These are phyloP conservation scores for Yponomeuta cagnagella DNA, from an alignment of 2,888 invertebrate species.

Conservation along the genomic window DNA sequence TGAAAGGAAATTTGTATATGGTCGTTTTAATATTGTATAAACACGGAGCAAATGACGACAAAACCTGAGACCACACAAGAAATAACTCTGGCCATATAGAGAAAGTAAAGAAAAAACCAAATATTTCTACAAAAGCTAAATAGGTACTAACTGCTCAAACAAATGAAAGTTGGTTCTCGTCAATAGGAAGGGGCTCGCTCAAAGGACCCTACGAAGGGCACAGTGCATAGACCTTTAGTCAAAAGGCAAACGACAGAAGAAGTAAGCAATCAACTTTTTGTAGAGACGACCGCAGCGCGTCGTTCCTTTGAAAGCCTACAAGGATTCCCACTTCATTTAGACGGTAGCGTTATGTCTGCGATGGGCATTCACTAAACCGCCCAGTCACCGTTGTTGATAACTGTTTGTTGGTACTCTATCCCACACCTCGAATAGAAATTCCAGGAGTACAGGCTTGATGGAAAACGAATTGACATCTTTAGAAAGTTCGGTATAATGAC, in stretches of 20 bases:
- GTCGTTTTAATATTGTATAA: background rate
- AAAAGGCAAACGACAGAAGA: conserved; percentile 11
- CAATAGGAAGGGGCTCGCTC: background rate
- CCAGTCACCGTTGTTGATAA: conserved; percentile 64
- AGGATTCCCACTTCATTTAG: conserved; percentile 63
- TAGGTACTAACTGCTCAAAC: background rate
- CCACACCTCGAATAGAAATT: conserved; percentile 46
- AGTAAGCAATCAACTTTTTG: conserved; percentile 56
- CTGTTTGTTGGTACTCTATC: conserved; percentile 57
- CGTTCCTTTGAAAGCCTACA: conserved; percentile 49
- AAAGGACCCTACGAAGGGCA: background rate
- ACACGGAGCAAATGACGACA: background rate
- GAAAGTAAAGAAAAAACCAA: background rate
- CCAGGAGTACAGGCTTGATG: conserved; percentile 49
- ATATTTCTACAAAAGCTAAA: background rate
- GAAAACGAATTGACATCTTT: conserved; percentile 60
- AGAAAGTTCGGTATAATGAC: conserved; percentile 53
- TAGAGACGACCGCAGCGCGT: conserved; percentile 38
- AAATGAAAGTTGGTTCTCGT: background rate
- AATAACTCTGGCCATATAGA: background rate
- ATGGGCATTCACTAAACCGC: conserved; percentile 51
- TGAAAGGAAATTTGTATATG: conserved; percentile 7
- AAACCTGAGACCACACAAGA: background rate
- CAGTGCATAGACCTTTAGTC: background rate
- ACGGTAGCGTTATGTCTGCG: conserved; percentile 43